Evolutionary conservation across 2,888 invertebrate genomes (phyloP).

Genomic region (Mythimna ferrago): DNA sequence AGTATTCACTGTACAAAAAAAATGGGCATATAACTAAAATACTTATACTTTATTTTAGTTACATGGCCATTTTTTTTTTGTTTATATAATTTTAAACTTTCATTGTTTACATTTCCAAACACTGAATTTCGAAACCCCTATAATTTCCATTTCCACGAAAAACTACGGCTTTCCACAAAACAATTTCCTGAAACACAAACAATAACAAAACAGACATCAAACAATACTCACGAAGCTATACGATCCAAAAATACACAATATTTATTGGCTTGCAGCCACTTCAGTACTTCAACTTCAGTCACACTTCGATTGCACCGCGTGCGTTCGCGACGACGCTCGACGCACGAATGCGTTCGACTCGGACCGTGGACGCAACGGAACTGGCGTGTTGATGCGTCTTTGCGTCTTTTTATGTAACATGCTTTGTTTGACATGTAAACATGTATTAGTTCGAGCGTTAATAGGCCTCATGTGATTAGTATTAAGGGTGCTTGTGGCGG

Average conservation of each 20-base stretch:
- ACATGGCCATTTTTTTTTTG: too few species aligned
- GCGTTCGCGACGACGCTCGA: slow-evolving; percentile 15
- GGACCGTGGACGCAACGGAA: slow-evolving; percentile 23
- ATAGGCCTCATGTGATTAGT: slow-evolving; percentile 52
- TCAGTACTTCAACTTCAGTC: slow-evolving; percentile 16
- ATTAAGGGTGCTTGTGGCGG: slow-evolving; percentile 23
- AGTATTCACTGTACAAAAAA: too few species aligned
- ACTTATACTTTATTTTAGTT: too few species aligned
- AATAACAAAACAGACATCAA: slow-evolving; percentile 49
- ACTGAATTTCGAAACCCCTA: slow-evolving; percentile 3
- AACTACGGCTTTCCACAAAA: not conserved
- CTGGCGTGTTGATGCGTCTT: slow-evolving; percentile 14
- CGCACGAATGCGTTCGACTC: slow-evolving; percentile 22
- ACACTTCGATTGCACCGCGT: slow-evolving; percentile 29
- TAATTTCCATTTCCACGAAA: not conserved
- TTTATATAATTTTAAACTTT: not conserved
- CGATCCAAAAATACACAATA: slow-evolving; percentile 57
- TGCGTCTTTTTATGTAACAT: slow-evolving; percentile 49
- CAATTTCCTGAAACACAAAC: slow-evolving; percentile 24
- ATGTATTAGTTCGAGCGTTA: slow-evolving; percentile 27
- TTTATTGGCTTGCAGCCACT: slow-evolving; percentile 58
- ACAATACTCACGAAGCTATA: slow-evolving; percentile 50
- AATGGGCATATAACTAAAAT: too few species aligned
- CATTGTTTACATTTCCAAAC: not conserved
- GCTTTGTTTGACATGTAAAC: slow-evolving; percentile 58